Evolutionary conservation across 2,113 vertebrate species (phyloP).

Genomic region (Coturnix japonica): DNA sequence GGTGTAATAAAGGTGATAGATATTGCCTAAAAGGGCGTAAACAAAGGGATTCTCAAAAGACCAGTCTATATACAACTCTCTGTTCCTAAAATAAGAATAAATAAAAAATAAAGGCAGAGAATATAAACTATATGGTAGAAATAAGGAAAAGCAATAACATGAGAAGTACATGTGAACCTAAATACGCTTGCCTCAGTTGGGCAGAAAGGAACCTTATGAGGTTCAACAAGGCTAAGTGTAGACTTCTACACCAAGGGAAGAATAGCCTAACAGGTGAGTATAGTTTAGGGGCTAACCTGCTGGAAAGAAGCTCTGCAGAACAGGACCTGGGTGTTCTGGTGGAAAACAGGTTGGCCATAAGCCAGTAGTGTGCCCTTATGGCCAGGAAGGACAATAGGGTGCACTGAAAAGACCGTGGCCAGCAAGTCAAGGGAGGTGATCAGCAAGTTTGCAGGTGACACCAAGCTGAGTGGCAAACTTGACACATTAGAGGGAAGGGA

Average conservation of each 20-base stretch:
- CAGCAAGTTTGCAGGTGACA: too few relatives aligned
- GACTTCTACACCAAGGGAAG: background rate
- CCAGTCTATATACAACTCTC: background rate
- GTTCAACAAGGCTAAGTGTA: background rate
- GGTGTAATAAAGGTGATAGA: background rate
- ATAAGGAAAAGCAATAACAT: background rate
- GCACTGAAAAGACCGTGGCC: background rate
- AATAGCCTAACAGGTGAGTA: background rate
- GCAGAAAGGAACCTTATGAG: background rate
- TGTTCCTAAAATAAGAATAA: background rate
- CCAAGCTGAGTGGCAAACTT: too few relatives aligned
- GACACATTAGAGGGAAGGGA: too few relatives aligned
- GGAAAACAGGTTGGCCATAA: background rate
- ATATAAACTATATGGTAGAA: background rate
- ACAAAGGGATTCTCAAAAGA: background rate
- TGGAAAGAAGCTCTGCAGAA: background rate
- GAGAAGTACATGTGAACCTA: background rate
- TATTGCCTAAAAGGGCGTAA: background rate
- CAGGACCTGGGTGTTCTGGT: background rate
- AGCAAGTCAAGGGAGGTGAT: background rate
- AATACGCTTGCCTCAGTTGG: background rate
- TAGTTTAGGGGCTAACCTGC: background rate
- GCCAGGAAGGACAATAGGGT: background rate
- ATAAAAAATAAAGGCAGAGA: background rate
- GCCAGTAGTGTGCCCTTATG: background rate